Conservation (phyloP, 2,888 invertebrate genomes). For the Macrophya annulata region DNA sequence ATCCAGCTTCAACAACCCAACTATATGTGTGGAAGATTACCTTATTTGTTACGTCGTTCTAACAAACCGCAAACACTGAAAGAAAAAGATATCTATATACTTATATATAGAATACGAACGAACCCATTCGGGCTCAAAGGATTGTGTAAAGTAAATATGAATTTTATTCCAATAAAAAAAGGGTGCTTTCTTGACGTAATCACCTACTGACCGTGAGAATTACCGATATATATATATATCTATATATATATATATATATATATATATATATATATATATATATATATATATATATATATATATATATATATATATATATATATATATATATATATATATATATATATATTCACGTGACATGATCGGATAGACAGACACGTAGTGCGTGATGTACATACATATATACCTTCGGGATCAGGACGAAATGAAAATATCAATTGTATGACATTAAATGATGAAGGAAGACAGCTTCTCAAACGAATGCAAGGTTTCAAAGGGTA, state of each 20-base stretch:
- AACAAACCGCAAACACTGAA: slow-evolving; percentile 74
- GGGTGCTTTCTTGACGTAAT: slow-evolving; percentile 21
- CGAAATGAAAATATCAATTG: slow-evolving; percentile 34
- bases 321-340: too few relatives aligned
- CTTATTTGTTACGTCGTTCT: slow-evolving; percentile 77
- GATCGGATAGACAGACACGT: neutral
- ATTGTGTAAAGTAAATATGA: slow-evolving; percentile 41
- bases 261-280: too few relatives aligned
- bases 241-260: too few relatives aligned
- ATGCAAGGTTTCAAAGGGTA: slow-evolving; percentile 35
- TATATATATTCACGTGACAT: slow-evolving; percentile 11
- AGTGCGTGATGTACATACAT: neutral
- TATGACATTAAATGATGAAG: neutral
- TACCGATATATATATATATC: neutral
- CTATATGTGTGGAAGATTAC: slow-evolving; percentile 77
- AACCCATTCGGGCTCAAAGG: neutral
- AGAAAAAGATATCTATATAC: slow-evolving; percentile 59
- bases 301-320: too few relatives aligned
- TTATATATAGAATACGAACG: neutral
- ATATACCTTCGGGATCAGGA: neutral
- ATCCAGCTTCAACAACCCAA: slow-evolving; percentile 72
- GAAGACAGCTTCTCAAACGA: neutral
- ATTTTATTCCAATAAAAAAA: slow-evolving; percentile 32
- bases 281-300: too few relatives aligned
- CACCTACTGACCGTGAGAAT: slow-evolving; percentile 41